Evolutionary conservation across 2,888 invertebrate genomes (phyloP).

Genomic region (Dasypogon diadema): DNA sequence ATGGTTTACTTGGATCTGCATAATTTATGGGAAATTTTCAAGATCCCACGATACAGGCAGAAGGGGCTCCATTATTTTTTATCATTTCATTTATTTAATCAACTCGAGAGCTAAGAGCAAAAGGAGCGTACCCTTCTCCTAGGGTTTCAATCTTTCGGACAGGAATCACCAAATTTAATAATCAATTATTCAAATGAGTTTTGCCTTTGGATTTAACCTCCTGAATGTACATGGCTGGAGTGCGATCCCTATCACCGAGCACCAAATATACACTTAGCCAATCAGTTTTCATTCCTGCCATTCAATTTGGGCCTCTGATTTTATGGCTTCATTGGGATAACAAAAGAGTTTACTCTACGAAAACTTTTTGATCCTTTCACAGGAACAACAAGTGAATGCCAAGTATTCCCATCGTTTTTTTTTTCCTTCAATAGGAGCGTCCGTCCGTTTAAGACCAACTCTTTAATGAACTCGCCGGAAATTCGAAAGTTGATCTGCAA

Average conservation of each 20-base stretch:
- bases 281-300: constrained; percentile 24
- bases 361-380: constrained; percentile 38
- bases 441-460: neutral
- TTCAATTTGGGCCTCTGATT: constrained; percentile 32
- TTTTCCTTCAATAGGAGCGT: neutral
- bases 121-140: neutral
- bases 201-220: neutral
- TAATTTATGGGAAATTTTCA: constrained; percentile 16
- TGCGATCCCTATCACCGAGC: constrained; percentile 14
- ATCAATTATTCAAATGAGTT: constrained; percentile 44
- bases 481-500: constrained; percentile 5
- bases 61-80: neutral
- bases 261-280: constrained; percentile 36
- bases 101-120: neutral
- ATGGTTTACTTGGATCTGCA: neutral
- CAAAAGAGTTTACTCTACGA: constrained; percentile 38
- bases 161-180: constrained; percentile 45
- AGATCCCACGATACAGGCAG: neutral
- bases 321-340: constrained; percentile 33
- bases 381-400: neutral
- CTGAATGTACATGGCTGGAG: constrained; percentile 5
- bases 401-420: neutral
- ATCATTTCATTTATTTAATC: constrained; percentile 34
- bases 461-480: constrained; percentile 38
- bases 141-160: neutral